Evolutionary conservation across 2,888 invertebrate species (phyloP).

Genomic region (Diplolepis rosae): DNA sequence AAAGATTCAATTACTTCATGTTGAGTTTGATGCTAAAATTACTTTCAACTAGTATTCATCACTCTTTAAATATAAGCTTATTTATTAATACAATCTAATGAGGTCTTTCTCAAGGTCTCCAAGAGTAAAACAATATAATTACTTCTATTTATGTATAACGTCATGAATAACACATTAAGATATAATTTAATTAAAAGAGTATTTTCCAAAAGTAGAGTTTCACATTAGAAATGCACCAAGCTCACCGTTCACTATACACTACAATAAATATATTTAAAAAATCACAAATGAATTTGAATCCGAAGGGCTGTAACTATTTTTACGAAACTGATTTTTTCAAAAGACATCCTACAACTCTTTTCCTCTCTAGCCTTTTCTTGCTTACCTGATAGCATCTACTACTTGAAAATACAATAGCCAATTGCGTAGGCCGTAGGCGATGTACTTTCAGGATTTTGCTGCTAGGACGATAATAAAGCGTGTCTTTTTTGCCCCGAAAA

Average conservation of each 20-base stretch:
- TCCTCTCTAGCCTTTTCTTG: not conserved
- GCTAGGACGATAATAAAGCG: constrained; percentile 27
- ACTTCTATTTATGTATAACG: not conserved
- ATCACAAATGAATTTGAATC: not conserved
- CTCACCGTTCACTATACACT: not conserved
- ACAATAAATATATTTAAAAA: not conserved
- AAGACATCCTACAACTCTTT: not conserved
- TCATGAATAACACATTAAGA: not conserved
- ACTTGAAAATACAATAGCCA: constrained; percentile 29
- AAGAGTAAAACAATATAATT: constrained; percentile 3
- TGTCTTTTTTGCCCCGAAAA: constrained; percentile 27
- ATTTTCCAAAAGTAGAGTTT: not conserved
- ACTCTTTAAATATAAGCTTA: constrained; percentile 8
- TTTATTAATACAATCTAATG: not conserved
- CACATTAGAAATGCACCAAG: not conserved
- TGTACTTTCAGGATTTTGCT: constrained; percentile 6
- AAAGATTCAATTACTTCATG: no score
- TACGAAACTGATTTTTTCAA: not conserved
- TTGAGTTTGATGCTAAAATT: not conserved
- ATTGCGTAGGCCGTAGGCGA: constrained; percentile 29
- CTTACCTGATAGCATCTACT: not conserved
- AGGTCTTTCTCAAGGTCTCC: constrained; percentile 22
- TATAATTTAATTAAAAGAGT: not conserved
- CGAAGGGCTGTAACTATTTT: not conserved
- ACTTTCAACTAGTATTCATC: constrained; percentile 1